Percentiles rank a stretch among this genome's conserved stretches.
phyloP scores from a whole-genome alignment of 1,140 invertebrate genomes.

The Leptonema lineaticorne region DNA sequence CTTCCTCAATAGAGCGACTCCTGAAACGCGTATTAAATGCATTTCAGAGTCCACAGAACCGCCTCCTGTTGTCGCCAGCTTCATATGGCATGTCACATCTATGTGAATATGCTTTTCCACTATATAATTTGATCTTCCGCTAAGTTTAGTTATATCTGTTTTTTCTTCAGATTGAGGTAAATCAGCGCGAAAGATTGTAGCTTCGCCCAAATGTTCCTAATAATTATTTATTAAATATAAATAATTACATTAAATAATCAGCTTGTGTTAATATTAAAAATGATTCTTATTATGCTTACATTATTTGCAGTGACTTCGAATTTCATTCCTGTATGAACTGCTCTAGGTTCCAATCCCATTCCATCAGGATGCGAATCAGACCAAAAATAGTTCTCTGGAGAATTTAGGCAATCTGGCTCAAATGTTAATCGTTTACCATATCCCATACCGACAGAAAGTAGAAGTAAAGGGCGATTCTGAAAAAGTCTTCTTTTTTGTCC shows the following conservation, averaged over 20 bases:
- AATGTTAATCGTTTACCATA: constrained; percentile 78
- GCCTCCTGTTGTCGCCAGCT: constrained; percentile 58
- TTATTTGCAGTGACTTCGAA: constrained; percentile 62
- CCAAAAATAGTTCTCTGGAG: constrained; percentile 72
- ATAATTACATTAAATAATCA: background rate
- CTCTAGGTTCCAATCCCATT: constrained; percentile 67
- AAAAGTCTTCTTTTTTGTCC: constrained; percentile 64
- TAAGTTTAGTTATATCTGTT: constrained; percentile 58
- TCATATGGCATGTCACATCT: constrained; percentile 66
- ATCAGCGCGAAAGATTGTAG: constrained; percentile 64
- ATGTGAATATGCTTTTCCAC: constrained; percentile 66
- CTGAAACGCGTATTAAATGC: constrained; percentile 64
- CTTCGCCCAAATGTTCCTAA: constrained; percentile 60
- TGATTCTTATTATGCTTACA: constrained; percentile 44
- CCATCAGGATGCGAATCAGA: constrained; percentile 76
- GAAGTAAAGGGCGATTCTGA: constrained; percentile 61
- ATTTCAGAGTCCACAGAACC: constrained; percentile 59
- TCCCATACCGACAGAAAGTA: constrained; percentile 71
- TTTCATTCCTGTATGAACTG: constrained; percentile 64
- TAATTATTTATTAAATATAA: constrained; percentile 34
- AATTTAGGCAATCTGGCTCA: constrained; percentile 64
- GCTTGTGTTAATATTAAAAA: constrained; percentile 9
- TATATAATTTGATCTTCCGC: constrained; percentile 49
- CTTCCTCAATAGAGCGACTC: constrained; percentile 64
- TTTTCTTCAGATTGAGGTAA: constrained; percentile 63